phyloP scores from a whole-genome alignment of 64 coral and sea anemone genomes.

The Trachythela sp. region DNA sequence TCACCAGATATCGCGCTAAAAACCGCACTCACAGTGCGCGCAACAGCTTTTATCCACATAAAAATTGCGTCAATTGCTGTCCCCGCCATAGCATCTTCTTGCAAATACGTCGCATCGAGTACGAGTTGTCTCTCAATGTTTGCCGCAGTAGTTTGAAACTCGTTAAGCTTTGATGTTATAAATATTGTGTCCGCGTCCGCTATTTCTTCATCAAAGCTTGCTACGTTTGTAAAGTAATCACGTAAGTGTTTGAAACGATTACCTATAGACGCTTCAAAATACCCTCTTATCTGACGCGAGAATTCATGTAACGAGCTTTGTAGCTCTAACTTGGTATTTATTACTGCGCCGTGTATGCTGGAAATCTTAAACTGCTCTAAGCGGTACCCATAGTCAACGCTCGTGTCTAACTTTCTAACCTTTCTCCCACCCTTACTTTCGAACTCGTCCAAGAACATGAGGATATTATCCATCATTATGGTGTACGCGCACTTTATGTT shows the following conservation, averaged over 20 bases:
- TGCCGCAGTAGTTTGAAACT: conserved; percentile 24
- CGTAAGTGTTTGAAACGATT: conserved; percentile 37
- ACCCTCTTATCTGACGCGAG: conserved; percentile 18
- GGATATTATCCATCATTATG: conserved; percentile 39
- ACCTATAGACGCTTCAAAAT: conserved; percentile 38
- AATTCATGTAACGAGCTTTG: conserved; percentile 33
- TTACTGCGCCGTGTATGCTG: conserved; percentile 41
- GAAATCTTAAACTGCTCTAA: conserved; percentile 49
- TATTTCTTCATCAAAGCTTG: conserved; percentile 38
- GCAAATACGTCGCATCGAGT: conserved; percentile 22
- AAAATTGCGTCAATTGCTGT: conserved; percentile 43
- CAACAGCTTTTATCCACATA: conserved; percentile 43
- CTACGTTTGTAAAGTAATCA: conserved; percentile 21
- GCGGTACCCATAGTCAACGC: conserved; percentile 25
- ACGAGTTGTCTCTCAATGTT: conserved; percentile 1
- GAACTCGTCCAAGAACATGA: conserved; percentile 30
- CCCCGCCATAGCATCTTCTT: not conserved
- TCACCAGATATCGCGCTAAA: conserved; percentile 19
- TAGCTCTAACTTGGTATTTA: conserved; percentile 46
- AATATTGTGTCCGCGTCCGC: conserved; percentile 39
- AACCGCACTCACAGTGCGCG: not conserved
- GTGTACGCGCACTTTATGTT: conserved; percentile 38
- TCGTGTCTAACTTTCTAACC: not conserved
- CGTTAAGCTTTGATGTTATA: conserved; percentile 22
- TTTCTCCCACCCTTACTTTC: conserved; percentile 24